These are phyloP conservation scores for Columba livia DNA, from an alignment of 2,113 vertebrate species.

Conservation along the genomic window DNA sequence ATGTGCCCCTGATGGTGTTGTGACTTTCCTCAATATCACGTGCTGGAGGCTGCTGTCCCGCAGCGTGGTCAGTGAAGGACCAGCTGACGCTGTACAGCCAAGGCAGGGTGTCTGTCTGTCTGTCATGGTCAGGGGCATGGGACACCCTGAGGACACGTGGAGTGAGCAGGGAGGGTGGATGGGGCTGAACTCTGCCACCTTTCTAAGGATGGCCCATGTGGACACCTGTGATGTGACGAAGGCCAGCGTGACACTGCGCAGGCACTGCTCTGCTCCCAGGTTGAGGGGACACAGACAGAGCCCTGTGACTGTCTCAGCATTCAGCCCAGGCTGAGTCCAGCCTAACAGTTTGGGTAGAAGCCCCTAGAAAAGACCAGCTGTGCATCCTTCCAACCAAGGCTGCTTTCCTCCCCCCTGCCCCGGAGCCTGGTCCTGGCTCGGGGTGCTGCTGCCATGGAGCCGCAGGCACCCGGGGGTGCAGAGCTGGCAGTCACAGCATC, in stretches of 20 bases:
- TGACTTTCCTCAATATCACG: rapidly evolving
- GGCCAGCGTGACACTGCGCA: not conserved
- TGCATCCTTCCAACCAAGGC: not conserved
- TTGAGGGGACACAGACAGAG: not conserved
- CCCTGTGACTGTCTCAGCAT: too few relatives aligned
- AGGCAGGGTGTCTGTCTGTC: not conserved
- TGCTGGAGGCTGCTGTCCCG: not conserved
- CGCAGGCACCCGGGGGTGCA: rapidly evolving
- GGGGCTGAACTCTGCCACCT: not conserved
- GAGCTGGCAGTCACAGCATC: not conserved
- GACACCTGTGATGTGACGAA: not conserved
- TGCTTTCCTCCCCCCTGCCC: not conserved
- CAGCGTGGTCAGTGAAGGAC: rapidly evolving
- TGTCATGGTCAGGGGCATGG: not conserved
- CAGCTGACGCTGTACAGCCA: rapidly evolving
- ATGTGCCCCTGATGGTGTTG: rapidly evolving
- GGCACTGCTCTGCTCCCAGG: not conserved
- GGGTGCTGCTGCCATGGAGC: not conserved
- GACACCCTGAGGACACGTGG: not conserved
- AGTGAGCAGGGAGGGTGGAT: not conserved
- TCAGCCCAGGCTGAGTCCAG: not conserved
- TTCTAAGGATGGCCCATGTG: not conserved
- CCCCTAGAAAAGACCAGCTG: not conserved
- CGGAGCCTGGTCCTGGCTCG: rapidly evolving
- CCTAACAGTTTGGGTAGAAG: not conserved